Evolutionary conservation across 2,797 vertebrate species (phyloP), one percentile per base, ranked within the genome.

Genomic region (Anableps anableps): DNA sequence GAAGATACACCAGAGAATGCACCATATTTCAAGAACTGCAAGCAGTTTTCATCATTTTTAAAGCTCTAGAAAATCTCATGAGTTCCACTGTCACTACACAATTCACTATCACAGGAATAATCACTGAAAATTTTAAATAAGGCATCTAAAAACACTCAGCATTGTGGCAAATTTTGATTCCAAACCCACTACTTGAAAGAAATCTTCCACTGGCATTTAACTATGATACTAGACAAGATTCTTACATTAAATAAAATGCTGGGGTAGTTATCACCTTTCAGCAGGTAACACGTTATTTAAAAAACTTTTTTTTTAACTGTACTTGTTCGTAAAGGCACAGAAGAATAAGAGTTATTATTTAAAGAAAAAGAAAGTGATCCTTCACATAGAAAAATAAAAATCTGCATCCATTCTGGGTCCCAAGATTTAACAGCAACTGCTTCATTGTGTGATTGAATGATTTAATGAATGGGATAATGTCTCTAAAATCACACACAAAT

Each of bases 31-130:
- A 78, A 58, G 74, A 43, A 50, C 43, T 29, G 21, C 60, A 43
- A 74, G 53, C 5, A 58, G 71, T 80, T 82, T 86, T 73, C 58
- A 75, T 87, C 79, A 58, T 76, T 68, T 84, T 34, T 19, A 50
- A 19, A 76, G 64, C 45, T 80, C 76, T 82, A n/a, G 50, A 11
- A 83, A 90, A 85, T 83, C 83, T 85, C 86, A 80, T 36, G 74
- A 23, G 72, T 66, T 76, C 43, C 62, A 77, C 76, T 51, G 78
- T 80, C 74, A 5, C 72, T 6, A 74, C 71, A 68, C 78, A 62
- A 80, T 68, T 80, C 45, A 78, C 43, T 66, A 70, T 75, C 50
- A 73, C 51, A 38, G 31, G 36, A 47, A 72, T 11, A 48, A 62
- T 34, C 55, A 11, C 7, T 60, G 77, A n/a, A 60, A 72, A 47